Evolutionary conservation across 2,797 vertebrate species (phyloP), one percentile per base, ranked within the genome.

Genomic region (Capromys pilorides): DNA sequence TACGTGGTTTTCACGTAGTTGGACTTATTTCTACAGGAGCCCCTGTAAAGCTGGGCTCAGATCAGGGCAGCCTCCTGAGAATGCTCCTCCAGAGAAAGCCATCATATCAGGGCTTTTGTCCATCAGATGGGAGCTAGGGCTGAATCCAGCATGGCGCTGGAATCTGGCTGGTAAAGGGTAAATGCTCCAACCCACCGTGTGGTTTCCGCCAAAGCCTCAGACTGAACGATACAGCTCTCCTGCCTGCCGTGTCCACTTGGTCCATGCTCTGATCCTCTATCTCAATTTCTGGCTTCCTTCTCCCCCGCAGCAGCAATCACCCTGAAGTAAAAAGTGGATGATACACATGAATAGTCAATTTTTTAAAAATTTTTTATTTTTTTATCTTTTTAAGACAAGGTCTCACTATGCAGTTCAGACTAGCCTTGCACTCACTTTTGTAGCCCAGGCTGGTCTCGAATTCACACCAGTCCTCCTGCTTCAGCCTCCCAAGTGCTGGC

Each of bases 1-100:
- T 31, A 36, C 18, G 41, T 78, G 9, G 22, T 94, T 95, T 91
- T 86, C 79, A 94, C 89, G 62, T 95, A 83, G 45, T 67, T 93
- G 90, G 36, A 22, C 57, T 84, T 95, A 66, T 69, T 80, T 73
- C 67, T 87, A 54, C 13, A 84, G 83, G 54, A 59, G 49, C 66
- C 80, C 5, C 51, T 86, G 26, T 16, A 57, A 57, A 71, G 61
- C 21, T 33, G 54, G 81, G 45, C 39, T 57, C 28, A 79, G 36
- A 61, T 33, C 26, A 62, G 1, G 33, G 59, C 18, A 59, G 18
- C 14, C 73, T 78, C 69, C 71, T 26, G 33, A 87, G 51, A 51
- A 7, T 5, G 33, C n/a, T 13, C 6, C 33, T 41, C 51, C 71
- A 41, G 49, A 69, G 83, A 92, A 92, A 66, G 4, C 18, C 33